Conservation (phyloP, 2,888 invertebrate species). For the Arrhopalites spinosus region DNA sequence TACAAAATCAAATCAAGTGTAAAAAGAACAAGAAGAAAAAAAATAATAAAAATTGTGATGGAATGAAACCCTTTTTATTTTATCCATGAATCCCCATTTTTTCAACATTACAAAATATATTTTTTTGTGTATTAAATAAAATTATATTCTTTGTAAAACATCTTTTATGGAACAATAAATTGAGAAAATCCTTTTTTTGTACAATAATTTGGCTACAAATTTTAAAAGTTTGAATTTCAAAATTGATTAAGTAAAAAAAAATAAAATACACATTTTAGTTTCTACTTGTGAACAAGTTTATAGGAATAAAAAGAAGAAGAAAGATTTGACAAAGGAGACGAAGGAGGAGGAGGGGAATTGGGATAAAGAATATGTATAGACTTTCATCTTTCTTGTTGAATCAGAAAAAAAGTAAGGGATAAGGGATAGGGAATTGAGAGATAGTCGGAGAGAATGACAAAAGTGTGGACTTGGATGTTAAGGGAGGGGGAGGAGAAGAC, state of each 20-base stretch:
- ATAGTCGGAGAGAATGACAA: slow-evolving; percentile 12
- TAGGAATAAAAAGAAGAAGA: no score
- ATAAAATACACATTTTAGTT: no score
- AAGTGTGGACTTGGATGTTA: background rate
- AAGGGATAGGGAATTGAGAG: background rate
- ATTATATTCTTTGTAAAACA: no score
- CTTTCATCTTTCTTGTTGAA: background rate
- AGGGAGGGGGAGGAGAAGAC: slow-evolving; percentile 13
- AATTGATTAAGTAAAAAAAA: no score
- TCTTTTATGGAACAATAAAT: no score
- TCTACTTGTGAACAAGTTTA: no score
- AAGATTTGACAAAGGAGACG: no score
- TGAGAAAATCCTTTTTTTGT: no score
- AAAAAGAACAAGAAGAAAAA: background rate
- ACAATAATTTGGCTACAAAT: no score
- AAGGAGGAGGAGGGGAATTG: background rate
- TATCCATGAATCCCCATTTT: background rate
- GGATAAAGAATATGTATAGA: background rate
- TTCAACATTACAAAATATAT: no score
- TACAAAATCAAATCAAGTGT: slow-evolving; percentile 16
- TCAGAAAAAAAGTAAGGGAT: background rate
- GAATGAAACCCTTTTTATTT: background rate
- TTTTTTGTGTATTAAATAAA: no score
- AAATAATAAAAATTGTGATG: background rate
- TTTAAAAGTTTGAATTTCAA: no score